Base-by-base conservation (phyloP, 2,113 vertebrate species). In the Tringa solitaria region DNA sequence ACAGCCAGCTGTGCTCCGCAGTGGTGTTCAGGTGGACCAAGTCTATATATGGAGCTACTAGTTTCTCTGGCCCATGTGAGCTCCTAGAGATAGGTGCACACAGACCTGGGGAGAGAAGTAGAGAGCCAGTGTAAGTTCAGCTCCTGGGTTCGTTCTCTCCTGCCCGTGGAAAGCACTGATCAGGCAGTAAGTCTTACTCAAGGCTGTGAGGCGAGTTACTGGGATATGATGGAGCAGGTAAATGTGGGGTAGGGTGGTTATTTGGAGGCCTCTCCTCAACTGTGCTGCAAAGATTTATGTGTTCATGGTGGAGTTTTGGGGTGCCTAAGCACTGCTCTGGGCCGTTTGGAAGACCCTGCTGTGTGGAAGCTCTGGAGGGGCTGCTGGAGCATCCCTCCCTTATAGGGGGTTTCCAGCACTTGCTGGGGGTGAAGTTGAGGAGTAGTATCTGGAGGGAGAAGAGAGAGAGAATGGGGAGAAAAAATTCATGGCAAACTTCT, bases 391-490 rank as follows among this genome's bases (percentile, higher is more conserved):
- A 41, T 48, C 12, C 5, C 20, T 63, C 50, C 16, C 33, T 57
- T 1, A 0, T 3, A 27, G 26, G 8, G 21, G 15, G 26, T 68
- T 73, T 74, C 35, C 33, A n/a, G 1, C 2, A 2, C 33, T 48
- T 2, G 1, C 61, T 30, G 27, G 22, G 23, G 35, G 26, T 54
- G 35, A 23, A 26, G 22, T 61, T 79, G 60, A 1, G 1, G 46
- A 59, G n/a, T 73, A 53, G 22, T 28, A 39, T 32, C 23, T 77
- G 45, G 26, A 37, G 16, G 35, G 46, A 48, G 33, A 69, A 32
- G n/a, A 65, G 46, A 23, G 17, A 9, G 17, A 13, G 22, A 6
- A 35, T 0, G 2, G 32, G 45, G 14, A 61, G 27, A n/a, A 70
- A 64, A 69, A 43, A 9, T 21, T 48, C 27, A 14, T 4, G 20